A percentile compares a stretch with the other conserved stretches of the same genome.
Evolutionary conservation across 1,140 invertebrate species (phyloP).

Genomic region (Drosophila burlai): DNA sequence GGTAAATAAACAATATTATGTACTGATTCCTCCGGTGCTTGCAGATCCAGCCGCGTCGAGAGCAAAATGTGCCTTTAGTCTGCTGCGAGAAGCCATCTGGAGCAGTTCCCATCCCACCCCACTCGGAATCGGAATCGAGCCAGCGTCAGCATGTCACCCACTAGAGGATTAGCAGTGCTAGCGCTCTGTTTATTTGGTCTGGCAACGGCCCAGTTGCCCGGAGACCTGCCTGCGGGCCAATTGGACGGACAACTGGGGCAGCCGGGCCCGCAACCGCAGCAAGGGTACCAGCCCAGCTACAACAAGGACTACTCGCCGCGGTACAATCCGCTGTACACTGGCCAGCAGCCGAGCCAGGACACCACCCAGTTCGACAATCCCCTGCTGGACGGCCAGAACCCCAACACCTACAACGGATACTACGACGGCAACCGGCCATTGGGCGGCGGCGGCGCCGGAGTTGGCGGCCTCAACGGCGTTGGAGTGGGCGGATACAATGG

Average conservation of each 20-base stretch:
- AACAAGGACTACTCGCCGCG: conserved; percentile 79
- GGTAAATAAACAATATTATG: conserved; percentile 62
- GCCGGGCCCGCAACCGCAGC: conserved; percentile 43
- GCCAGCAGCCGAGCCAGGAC: conserved; percentile 57
- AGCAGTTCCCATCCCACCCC: conserved; percentile 37
- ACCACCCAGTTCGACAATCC: conserved; percentile 70
- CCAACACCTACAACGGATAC: conserved; percentile 50
- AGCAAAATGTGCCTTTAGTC: conserved; percentile 75
- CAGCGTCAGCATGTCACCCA: conserved; percentile 47
- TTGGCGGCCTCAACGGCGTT: conserved; percentile 6
- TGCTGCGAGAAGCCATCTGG: conserved; percentile 22
- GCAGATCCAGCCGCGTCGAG: conserved; percentile 48
- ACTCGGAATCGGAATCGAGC: conserved; percentile 30
- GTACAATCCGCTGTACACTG: conserved; percentile 77
- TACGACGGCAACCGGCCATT: conserved; percentile 51
- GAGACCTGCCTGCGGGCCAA: conserved; percentile 33
- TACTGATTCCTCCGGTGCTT: conserved; percentile 49
- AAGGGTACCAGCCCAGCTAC: conserved; percentile 74
- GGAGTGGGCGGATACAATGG: not conserved
- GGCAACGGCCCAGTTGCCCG: conserved; percentile 58
- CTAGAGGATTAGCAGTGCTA: conserved; percentile 17
- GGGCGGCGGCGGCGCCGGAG: conserved; percentile 9
- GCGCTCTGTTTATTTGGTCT: conserved; percentile 41
- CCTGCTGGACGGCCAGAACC: conserved; percentile 58
- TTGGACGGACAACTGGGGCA: conserved; percentile 16